A percentile compares a stretch with the other conserved stretches of the same genome.
phyloP scores from a whole-genome alignment of 35 echinoderm and acorn worm genomes.

The Amphiura filiformis region DNA sequence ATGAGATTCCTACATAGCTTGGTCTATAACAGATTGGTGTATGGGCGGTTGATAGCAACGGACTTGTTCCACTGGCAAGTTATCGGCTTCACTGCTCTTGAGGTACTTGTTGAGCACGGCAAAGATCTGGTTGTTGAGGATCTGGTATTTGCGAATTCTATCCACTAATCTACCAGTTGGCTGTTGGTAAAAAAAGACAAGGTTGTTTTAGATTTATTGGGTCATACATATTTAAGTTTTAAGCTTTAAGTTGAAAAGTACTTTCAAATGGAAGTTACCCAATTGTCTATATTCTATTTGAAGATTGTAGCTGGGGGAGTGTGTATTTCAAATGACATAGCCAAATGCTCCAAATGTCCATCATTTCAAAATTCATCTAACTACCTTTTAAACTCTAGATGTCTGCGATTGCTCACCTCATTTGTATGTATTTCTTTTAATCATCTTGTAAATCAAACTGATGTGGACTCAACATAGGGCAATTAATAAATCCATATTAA shows the following conservation, averaged over 20 bases:
- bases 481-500: too few relatives aligned
- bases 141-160: constrained; percentile 84
- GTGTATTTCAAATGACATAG: too few relatives aligned
- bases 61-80: constrained; percentile 75
- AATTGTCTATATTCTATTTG: too few relatives aligned
- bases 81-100: constrained; percentile 71
- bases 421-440: too few relatives aligned
- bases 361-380: too few relatives aligned
- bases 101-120: constrained; percentile 84
- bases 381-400: too few relatives aligned
- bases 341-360: too few relatives aligned
- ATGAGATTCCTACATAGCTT: constrained; percentile 23
- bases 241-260: neutral
- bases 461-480: too few relatives aligned
- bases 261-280: too few relatives aligned
- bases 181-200: constrained; percentile 45
- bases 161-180: constrained; percentile 83
- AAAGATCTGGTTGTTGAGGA: constrained; percentile 93
- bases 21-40: constrained; percentile 85
- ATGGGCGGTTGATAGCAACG: constrained; percentile 94
- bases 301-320: neutral
- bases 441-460: too few relatives aligned
- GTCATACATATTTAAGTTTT: neutral
- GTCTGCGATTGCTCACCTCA: too few relatives aligned
- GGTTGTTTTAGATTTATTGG: too few relatives aligned